These are phyloP conservation scores for Mercenaria mercenaria DNA, from an alignment of 1,140 invertebrate species.

Conservation along the genomic window DNA sequence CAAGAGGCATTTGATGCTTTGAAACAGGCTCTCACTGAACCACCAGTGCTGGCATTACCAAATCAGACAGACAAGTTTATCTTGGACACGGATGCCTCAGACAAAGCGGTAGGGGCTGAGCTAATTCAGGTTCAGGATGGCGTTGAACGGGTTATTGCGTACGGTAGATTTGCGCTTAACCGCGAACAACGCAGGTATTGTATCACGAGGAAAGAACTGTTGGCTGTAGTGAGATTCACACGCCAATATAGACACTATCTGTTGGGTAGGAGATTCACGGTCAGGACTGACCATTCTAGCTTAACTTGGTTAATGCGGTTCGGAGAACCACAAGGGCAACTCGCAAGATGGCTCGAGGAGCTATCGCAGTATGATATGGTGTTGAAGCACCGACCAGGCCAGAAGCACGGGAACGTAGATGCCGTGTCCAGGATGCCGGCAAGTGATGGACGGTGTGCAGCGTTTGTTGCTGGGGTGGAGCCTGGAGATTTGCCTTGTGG, in stretches of 20 bases:
- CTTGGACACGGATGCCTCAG: slow-evolving; percentile 35
- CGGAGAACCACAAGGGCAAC: slow-evolving; percentile 12
- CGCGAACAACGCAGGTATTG: slow-evolving; percentile 10
- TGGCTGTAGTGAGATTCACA: slow-evolving; percentile 51
- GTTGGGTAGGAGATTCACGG: neutral
- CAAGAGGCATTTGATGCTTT: slow-evolving; percentile 52
- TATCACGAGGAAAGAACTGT: slow-evolving; percentile 46
- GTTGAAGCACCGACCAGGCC: slow-evolving; percentile 8
- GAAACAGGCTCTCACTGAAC: slow-evolving; percentile 44
- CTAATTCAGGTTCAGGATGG: slow-evolving; percentile 47
- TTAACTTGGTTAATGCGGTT: slow-evolving; percentile 44
- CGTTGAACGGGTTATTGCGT: neutral
- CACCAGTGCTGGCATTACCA: slow-evolving; percentile 65
- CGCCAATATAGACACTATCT: slow-evolving; percentile 49
- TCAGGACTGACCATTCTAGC: slow-evolving; percentile 53
- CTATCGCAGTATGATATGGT: slow-evolving; percentile 33
- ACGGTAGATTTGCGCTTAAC: neutral
- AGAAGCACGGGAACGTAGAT: neutral
- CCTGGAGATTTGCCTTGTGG: slow-evolving; percentile 16
- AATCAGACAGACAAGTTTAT: neutral
- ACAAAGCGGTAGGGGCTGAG: slow-evolving; percentile 14
- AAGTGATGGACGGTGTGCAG: neutral
- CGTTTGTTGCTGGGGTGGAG: neutral
- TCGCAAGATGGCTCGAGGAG: slow-evolving; percentile 43
- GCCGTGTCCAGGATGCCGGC: neutral